Conservation (phyloP, 2,797 vertebrate genomes). For the Manis pentadactyla region DNA sequence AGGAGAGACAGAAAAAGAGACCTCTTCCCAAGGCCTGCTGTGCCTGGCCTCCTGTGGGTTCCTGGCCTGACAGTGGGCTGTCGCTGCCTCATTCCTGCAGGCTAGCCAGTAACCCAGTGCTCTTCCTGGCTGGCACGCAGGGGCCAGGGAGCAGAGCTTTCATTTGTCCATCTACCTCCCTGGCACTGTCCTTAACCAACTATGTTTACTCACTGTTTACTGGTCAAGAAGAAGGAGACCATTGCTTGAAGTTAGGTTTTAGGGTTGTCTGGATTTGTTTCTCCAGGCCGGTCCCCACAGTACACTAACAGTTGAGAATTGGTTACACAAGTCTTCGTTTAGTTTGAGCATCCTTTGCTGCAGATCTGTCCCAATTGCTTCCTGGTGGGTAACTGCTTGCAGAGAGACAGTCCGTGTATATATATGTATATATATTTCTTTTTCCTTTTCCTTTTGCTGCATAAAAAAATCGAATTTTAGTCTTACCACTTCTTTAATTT, state of each 20-base stretch:
- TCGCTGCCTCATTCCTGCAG: not conserved
- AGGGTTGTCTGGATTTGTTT: not conserved
- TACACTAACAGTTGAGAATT: not conserved
- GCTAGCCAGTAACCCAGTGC: not conserved
- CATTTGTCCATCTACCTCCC: not conserved
- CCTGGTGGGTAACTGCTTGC: not conserved
- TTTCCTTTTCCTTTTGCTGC: not conserved
- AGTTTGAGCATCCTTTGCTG: not conserved
- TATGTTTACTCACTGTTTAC: not conserved
- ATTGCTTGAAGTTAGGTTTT: conserved; percentile 42
- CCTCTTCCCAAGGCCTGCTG: not conserved
- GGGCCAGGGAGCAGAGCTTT: not conserved
- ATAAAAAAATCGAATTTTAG: conserved; percentile 15
- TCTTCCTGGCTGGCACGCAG: not conserved
- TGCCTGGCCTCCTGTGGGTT: not conserved
- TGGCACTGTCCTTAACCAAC: not conserved
- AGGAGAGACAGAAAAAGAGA: not conserved
- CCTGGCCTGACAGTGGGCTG: not conserved
- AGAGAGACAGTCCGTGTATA: not conserved
- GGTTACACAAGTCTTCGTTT: not conserved
- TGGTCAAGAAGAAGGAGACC: not conserved
- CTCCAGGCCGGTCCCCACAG: not conserved
- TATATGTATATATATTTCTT: too few species aligned
- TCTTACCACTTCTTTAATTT: not conserved
- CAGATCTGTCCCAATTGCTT: not conserved